These are phyloP conservation scores for Leptoclinus maculatus DNA, from an alignment of 2,797 vertebrate genomes.

Conservation along the genomic window DNA sequence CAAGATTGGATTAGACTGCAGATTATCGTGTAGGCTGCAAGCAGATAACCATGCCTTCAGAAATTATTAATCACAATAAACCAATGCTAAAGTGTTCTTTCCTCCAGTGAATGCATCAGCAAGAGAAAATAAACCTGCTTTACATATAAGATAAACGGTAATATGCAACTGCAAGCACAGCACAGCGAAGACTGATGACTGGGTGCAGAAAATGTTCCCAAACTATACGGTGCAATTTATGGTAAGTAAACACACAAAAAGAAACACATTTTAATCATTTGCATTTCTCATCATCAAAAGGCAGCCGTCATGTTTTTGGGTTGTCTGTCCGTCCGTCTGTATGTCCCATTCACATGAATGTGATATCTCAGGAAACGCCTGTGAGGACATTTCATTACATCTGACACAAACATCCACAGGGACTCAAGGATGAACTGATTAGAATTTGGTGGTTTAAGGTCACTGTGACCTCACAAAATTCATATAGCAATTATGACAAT, in stretches of 20 bases:
- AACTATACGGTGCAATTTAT: background rate
- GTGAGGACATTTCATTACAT: background rate
- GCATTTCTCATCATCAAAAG: conserved; percentile 6
- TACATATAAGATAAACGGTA: conserved; percentile 19
- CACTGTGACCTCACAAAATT: background rate
- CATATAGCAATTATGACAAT: background rate
- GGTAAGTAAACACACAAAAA: background rate
- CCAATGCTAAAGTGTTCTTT: conserved; percentile 41
- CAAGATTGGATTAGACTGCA: conserved; percentile 68
- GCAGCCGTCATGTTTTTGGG: background rate
- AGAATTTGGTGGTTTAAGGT: background rate
- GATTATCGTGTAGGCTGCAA: conserved; percentile 54
- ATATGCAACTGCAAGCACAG: conserved; percentile 47
- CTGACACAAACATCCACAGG: background rate
- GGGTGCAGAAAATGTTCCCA: conserved; percentile 19
- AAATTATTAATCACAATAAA: conserved; percentile 70
- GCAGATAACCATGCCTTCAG: conserved; percentile 52
- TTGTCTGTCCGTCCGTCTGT: background rate
- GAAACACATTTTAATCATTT: conserved; percentile 31
- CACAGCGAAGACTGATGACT: conserved; percentile 32
- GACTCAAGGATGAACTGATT: background rate
- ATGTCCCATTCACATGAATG: background rate
- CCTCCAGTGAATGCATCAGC: conserved; percentile 33
- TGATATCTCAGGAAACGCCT: background rate
- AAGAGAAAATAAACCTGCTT: background rate